Percentiles rank a stretch among this genome's conserved stretches.
These are phyloP conservation scores for Hirtodrosophila confusa DNA, from an alignment of 2,888 invertebrate species.

Conservation along the genomic window DNA sequence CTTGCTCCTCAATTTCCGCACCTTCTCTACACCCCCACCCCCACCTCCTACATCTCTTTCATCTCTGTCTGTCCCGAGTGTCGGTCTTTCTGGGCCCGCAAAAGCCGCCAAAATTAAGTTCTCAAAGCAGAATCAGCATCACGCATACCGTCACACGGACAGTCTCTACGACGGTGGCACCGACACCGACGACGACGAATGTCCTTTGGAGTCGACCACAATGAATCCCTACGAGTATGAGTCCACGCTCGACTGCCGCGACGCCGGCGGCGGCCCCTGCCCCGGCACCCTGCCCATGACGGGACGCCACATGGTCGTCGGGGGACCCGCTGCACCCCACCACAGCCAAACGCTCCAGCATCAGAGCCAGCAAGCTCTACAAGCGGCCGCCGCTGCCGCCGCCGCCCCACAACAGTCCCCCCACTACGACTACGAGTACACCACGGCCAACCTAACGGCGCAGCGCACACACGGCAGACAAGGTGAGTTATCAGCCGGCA, in stretches of 20 bases:
- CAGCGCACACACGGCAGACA: constrained; percentile 83
- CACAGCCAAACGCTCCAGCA: constrained; percentile 81
- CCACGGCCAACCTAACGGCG: constrained; percentile 72
- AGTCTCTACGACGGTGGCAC: constrained; percentile 84
- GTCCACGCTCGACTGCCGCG: constrained; percentile 84
- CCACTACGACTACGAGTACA: constrained; percentile 83
- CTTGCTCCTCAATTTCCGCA: neutral
- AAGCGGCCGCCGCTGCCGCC: constrained; percentile 68
- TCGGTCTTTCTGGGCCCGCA: constrained; percentile 59
- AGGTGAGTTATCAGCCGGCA: constrained; percentile 64
- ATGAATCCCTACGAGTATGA: constrained; percentile 85
- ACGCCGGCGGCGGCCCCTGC: constrained; percentile 79
- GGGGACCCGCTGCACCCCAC: constrained; percentile 10
- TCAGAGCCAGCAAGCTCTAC: constrained; percentile 81
- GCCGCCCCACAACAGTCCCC: constrained; percentile 75
- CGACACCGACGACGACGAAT: constrained; percentile 84
- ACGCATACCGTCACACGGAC: constrained; percentile 83
- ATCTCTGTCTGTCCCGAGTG: constrained; percentile 53
- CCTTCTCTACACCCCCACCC: neutral
- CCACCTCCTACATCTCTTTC: constrained; percentile 26
- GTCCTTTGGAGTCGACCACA: constrained; percentile 82
- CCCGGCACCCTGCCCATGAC: constrained; percentile 67
- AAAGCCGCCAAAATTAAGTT: constrained; percentile 83
- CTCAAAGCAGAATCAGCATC: constrained; percentile 82
- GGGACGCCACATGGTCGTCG: constrained; percentile 50